phyloP scores from a whole-genome alignment of 2,888 invertebrate genomes.

The Aspidapion aeneum region DNA sequence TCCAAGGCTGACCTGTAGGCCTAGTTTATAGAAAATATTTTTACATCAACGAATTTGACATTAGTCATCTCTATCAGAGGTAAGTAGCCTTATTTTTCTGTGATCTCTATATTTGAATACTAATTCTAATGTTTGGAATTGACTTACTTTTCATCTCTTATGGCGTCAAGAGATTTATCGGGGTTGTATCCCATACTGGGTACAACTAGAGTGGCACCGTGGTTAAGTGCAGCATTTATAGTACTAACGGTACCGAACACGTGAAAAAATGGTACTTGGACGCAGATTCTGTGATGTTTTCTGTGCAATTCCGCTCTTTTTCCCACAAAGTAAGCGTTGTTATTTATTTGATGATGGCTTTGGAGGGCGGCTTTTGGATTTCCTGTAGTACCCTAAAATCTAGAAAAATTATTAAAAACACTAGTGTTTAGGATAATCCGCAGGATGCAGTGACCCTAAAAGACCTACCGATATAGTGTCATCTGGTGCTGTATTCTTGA shows the following conservation, averaged over 20 bases:
- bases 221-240: conserved; percentile 55
- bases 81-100: too few species aligned
- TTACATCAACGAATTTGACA: too few species aligned
- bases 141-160: conserved; percentile 62
- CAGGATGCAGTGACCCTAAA: too few species aligned
- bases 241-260: conserved; percentile 71
- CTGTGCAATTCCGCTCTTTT: conserved; percentile 48
- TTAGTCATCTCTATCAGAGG: too few species aligned
- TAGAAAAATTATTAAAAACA: too few species aligned
- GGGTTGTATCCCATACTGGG: conserved; percentile 61
- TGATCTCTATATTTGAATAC: too few species aligned
- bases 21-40: too few species aligned
- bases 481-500: too few species aligned
- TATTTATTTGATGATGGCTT: conserved; percentile 69
- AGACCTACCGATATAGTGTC: not conserved
- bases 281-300: conserved; percentile 53
- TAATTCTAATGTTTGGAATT: not conserved
- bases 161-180: conserved; percentile 57
- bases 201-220: conserved; percentile 60
- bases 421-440: conserved; percentile 2
- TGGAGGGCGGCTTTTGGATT: conserved; percentile 71
- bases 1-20: too few species aligned
- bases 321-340: conserved; percentile 68
- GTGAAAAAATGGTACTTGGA: conserved; percentile 79
- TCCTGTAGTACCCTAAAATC: conserved; percentile 52